These are phyloP conservation scores for Epinephelus moara DNA, from an alignment of 2,113 vertebrate genomes.

Conservation along the genomic window DNA sequence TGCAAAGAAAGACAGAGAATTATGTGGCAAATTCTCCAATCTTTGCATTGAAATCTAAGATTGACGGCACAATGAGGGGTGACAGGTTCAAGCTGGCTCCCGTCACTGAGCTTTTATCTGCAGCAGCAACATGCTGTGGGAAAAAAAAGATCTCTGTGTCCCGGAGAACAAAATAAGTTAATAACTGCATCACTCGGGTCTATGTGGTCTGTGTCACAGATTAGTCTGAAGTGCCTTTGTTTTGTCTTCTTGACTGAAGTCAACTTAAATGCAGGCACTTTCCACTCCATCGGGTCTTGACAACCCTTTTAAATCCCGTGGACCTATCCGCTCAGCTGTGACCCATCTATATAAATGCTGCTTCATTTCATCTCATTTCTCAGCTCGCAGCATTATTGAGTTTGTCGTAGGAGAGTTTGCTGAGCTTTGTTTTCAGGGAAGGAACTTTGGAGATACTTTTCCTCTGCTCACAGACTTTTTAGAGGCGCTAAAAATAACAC, in stretches of 20 bases:
- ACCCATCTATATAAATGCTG: constrained; percentile 62
- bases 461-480: not conserved
- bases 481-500: constrained; percentile 38
- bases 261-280: constrained; percentile 74
- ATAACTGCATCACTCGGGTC: constrained; percentile 79
- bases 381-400: constrained; percentile 5
- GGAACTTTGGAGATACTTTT: constrained; percentile 5
- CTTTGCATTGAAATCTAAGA: constrained; percentile 71
- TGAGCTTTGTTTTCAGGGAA: constrained; percentile 4
- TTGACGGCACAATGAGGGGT: constrained; percentile 79
- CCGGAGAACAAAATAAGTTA: constrained; percentile 85
- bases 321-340: constrained; percentile 64
- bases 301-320: constrained; percentile 72
- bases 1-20: constrained; percentile 46
- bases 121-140: constrained; percentile 83
- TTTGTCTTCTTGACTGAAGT: constrained; percentile 72
- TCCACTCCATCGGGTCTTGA: constrained; percentile 74
- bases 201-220: constrained; percentile 82
- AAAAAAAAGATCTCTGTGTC: constrained; percentile 83
- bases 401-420: not conserved
- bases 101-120: constrained; percentile 76
- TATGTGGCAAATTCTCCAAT: constrained; percentile 79
- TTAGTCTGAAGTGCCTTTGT: constrained; percentile 82
- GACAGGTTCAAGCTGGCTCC: constrained; percentile 82
- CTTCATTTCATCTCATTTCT: constrained; percentile 45